Evolutionary conservation across 2,113 vertebrate genomes (phyloP).

Genomic region (Thinocorus orbignyianus): DNA sequence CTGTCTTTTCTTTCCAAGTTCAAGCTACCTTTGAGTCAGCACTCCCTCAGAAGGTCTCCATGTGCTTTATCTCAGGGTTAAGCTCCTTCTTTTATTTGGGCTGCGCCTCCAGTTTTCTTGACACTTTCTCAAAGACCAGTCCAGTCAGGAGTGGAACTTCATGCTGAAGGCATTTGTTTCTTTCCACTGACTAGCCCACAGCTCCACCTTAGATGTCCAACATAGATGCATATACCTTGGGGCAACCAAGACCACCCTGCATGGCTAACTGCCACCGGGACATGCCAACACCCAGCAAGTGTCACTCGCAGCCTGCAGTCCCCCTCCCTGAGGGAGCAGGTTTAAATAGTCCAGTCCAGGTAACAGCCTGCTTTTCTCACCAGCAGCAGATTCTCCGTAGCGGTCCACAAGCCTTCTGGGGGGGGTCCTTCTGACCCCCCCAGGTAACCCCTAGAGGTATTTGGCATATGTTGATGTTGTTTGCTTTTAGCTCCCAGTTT

Average conservation of each 20-base stretch:
- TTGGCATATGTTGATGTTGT: neutral
- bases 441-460: neutral
- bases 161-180: neutral
- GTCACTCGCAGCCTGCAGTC: neutral
- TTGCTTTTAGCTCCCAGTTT: neutral
- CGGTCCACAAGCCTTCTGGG: neutral
- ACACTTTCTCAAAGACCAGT: neutral
- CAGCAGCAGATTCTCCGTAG: neutral
- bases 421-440: neutral
- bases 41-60: neutral
- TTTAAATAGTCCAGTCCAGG: neutral
- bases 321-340: neutral
- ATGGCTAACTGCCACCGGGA: neutral
- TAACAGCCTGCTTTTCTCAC: neutral
- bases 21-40: neutral
- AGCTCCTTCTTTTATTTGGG: neutral
- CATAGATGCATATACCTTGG: neutral
- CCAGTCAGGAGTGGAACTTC: neutral
- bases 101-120: neutral
- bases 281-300: neutral
- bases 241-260: too few relatives aligned
- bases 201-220: neutral
- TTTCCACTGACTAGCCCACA: neutral
- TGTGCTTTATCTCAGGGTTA: neutral
- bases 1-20: neutral